Conservation (phyloP, 2,888 invertebrate species). For the Artemia sinica region DNA sequence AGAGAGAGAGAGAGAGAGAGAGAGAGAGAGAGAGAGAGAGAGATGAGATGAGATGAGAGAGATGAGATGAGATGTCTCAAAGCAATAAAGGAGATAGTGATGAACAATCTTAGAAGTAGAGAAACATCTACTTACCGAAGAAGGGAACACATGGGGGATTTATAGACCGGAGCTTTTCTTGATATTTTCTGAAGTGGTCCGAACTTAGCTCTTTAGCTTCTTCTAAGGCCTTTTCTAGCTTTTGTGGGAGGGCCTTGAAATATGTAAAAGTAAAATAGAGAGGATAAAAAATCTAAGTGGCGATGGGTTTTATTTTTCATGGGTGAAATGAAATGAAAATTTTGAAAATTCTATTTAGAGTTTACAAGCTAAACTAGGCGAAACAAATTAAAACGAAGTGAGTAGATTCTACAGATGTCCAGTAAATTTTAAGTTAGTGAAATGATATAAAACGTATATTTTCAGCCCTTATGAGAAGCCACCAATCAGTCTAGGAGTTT, state of each 20-base stretch:
- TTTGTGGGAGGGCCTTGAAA: conserved; percentile 45
- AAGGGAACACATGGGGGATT: conserved; percentile 99
- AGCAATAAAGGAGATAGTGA: background rate
- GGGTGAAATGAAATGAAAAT: no score
- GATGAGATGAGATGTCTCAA: no score
- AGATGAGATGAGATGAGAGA: background rate
- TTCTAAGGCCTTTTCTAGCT: conserved; percentile 60
- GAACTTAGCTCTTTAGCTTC: conserved; percentile 72
- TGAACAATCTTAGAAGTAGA: conserved; percentile 5
- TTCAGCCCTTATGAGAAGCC: background rate
- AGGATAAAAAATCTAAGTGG: no score
- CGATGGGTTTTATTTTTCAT: no score
- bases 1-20: no score
- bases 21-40: no score
- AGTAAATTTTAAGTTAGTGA: conserved; percentile 13
- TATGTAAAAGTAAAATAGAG: conserved; percentile 17
- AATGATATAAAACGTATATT: background rate
- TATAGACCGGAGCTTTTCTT: conserved; percentile 80
- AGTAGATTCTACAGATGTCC: background rate
- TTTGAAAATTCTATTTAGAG: no score
- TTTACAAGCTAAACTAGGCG: no score
- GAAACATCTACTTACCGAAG: conserved; percentile 42
- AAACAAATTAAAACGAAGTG: no score
- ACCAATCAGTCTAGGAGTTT: conserved; percentile 14
- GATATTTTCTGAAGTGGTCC: conserved; percentile 79